phyloP scores from a whole-genome alignment of 2,113 vertebrate species.

The Bothrops jararaca region DNA sequence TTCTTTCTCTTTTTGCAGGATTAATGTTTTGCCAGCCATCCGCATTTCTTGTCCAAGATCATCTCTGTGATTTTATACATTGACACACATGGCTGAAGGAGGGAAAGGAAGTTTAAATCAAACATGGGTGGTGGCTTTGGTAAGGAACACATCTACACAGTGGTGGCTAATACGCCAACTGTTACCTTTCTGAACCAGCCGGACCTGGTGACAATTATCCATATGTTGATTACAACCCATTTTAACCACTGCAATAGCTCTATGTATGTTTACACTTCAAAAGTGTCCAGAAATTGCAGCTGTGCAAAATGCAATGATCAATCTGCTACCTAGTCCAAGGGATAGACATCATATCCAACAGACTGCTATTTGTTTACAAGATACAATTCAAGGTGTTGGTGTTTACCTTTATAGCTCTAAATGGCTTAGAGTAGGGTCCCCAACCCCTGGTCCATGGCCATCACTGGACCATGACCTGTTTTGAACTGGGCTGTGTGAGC shows the following conservation, averaged over 20 bases:
- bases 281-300: not conserved
- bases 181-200: not conserved
- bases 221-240: not conserved
- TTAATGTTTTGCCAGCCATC: not conserved
- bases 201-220: not conserved
- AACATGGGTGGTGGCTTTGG: not conserved
- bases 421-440: too few species aligned
- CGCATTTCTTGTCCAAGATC: not conserved
- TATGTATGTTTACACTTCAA: not conserved
- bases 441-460: too few species aligned
- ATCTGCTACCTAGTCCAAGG: not conserved
- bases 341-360: too few species aligned
- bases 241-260: not conserved
- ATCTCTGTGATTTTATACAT: not conserved
- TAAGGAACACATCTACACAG: not conserved
- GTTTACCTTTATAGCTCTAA: too few species aligned
- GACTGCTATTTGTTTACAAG: too few species aligned
- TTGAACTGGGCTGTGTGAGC: too few species aligned
- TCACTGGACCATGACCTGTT: too few species aligned
- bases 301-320: not conserved
- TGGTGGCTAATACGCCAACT: not conserved
- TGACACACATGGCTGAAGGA: not conserved
- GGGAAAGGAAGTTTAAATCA: not conserved
- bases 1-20: rapidly evolving
- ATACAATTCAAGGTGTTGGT: too few species aligned